phyloP scores from a whole-genome alignment of 2,113 vertebrate genomes.

The Serilophus lunatus region DNA sequence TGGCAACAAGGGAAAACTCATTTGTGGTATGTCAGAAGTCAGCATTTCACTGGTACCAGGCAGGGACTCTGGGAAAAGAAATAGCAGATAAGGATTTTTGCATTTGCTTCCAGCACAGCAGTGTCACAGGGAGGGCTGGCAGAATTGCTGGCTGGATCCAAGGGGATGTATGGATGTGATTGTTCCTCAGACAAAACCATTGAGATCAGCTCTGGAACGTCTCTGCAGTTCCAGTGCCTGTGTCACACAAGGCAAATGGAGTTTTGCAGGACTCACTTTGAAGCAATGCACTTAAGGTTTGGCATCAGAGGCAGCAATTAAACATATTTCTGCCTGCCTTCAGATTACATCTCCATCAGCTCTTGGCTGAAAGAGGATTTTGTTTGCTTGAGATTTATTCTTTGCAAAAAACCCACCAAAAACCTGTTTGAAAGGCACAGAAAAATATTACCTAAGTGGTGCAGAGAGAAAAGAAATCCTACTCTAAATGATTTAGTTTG shows the following conservation, averaged over 20 bases:
- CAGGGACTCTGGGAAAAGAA: background rate
- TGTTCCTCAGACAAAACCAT: background rate
- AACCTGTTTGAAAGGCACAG: background rate
- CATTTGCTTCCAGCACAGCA: background rate
- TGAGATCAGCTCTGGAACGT: background rate
- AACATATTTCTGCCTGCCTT: background rate
- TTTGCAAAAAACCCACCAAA: too few relatives aligned
- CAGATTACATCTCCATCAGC: background rate
- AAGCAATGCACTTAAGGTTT: background rate
- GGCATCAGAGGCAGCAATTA: background rate
- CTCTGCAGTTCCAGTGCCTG: background rate
- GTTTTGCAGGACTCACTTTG: background rate
- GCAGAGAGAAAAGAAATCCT: background rate
- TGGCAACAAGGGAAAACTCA: background rate
- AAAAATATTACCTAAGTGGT: background rate
- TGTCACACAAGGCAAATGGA: background rate
- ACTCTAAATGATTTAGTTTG: background rate
- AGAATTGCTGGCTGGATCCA: background rate
- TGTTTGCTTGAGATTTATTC: background rate
- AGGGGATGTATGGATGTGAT: background rate
- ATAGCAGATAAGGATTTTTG: background rate
- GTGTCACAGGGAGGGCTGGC: background rate
- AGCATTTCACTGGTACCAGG: background rate
- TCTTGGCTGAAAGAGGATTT: background rate
- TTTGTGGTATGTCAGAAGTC: background rate